Conservation (phyloP, 2,113 vertebrate species). For the Emydura subglobosa region DNA sequence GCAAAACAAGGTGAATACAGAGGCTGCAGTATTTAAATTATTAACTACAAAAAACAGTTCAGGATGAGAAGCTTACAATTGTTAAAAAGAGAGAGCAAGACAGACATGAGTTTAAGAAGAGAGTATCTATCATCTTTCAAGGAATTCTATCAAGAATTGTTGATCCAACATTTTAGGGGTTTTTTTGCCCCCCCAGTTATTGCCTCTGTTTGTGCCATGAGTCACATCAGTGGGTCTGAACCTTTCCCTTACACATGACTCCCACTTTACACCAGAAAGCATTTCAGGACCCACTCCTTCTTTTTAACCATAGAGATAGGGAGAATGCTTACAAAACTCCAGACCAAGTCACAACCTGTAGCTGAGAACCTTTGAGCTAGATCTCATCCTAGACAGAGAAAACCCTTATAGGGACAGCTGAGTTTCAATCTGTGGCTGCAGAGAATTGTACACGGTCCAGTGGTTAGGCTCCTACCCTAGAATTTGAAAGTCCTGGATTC, state of each 20-base stretch:
- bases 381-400: neutral
- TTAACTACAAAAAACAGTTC: constrained; percentile 1
- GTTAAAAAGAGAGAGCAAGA: neutral
- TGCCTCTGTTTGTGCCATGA: neutral
- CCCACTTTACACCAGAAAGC: neutral
- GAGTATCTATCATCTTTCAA: neutral
- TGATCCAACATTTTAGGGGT: neutral
- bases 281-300: neutral
- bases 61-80: constrained; percentile 4
- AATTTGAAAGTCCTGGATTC: neutral
- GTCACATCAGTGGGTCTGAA: neutral
- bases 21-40: constrained; percentile 45
- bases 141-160: neutral
- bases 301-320: neutral
- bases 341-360: neutral
- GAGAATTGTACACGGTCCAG: neutral
- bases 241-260: accelerated
- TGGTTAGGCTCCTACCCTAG: neutral
- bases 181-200: neutral
- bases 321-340: neutral
- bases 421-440: neutral
- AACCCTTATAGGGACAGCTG: neutral
- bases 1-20: constrained; percentile 34
- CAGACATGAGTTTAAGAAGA: neutral
- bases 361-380: neutral